phyloP scores from a whole-genome alignment of 2,113 vertebrate species.

The Forbesichthys papilliferus region DNA sequence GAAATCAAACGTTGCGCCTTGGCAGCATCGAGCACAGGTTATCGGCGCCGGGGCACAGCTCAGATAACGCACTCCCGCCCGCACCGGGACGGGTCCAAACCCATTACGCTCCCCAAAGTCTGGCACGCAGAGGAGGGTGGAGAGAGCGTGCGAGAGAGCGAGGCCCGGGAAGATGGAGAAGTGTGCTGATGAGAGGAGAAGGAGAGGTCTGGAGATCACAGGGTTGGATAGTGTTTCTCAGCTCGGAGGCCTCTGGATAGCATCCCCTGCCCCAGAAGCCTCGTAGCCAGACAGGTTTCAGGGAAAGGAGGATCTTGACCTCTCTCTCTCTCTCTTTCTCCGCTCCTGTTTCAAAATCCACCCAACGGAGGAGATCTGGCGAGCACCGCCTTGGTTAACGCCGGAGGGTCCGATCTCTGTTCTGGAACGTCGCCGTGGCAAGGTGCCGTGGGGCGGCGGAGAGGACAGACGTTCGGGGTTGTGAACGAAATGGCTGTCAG shows the following conservation, averaged over 20 bases:
- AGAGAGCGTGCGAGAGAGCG: slow-evolving; percentile 28
- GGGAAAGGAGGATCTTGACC: slow-evolving; percentile 6
- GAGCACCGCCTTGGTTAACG: slow-evolving; percentile 32
- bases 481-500: slow-evolving; percentile 51
- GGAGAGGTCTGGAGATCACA: slow-evolving; percentile 62
- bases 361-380: slow-evolving; percentile 39
- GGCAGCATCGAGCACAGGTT: too few species aligned
- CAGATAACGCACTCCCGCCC: background rate
- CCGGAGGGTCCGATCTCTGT: slow-evolving; percentile 36
- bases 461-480: slow-evolving; percentile 29
- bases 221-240: slow-evolving; percentile 65
- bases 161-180: slow-evolving; percentile 51
- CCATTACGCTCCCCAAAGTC: slow-evolving; percentile 25
- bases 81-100: slow-evolving; percentile 35
- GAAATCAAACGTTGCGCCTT: too few species aligned
- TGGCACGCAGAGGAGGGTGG: slow-evolving; percentile 28
- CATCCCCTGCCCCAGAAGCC: slow-evolving; percentile 52
- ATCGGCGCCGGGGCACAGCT: slow-evolving; percentile 5
- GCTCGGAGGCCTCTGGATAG: slow-evolving; percentile 58
- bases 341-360: slow-evolving; percentile 32
- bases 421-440: slow-evolving; percentile 46
- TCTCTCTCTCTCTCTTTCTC: slow-evolving; percentile 14
- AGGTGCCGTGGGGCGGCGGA: slow-evolving; percentile 24
- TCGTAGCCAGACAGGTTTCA: slow-evolving; percentile 15
- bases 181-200: slow-evolving; percentile 58